phyloP scores from a whole-genome alignment of 1,140 invertebrate species.

The Catajapyx aquilonaris region DNA sequence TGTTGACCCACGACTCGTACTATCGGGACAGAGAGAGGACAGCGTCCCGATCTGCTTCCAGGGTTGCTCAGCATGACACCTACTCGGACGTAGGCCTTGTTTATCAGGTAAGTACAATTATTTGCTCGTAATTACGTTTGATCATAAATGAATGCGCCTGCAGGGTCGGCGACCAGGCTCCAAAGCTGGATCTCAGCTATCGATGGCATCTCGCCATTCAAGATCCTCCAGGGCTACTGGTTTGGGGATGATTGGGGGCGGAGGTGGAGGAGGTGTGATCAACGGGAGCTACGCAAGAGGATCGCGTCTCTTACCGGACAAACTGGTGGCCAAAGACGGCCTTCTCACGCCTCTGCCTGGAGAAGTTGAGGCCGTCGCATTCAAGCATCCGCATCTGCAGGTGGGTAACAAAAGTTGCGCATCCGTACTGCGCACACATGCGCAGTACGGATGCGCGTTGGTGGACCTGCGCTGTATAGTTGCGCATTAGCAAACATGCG shows the following conservation, averaged over 20 bases:
- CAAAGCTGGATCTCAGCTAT: constrained; percentile 13
- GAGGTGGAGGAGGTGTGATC: constrained; percentile 4
- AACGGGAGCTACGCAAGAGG: constrained; percentile 3
- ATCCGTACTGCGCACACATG: constrained; percentile 14
- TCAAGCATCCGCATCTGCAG: constrained; percentile 37
- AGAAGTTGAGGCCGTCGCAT: background rate
- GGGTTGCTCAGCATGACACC: too few species aligned
- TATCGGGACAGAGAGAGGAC: too few species aligned
- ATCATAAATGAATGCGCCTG: too few species aligned
- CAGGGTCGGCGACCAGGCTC: constrained; percentile 4
- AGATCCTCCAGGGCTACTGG: constrained; percentile 4
- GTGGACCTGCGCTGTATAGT: too few species aligned
- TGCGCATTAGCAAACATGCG: too few species aligned
- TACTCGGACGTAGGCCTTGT: too few species aligned
- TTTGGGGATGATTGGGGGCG: constrained; percentile 5
- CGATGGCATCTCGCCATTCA: constrained; percentile 10
- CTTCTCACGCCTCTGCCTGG: background rate
- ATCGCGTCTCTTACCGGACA: constrained; percentile 10
- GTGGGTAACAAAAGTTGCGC: constrained; percentile 34
- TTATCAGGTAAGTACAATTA: too few species aligned
- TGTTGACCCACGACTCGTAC: constrained; percentile 31
- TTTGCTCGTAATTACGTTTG: too few species aligned
- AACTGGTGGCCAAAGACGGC: constrained; percentile 11
- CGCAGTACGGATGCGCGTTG: too few species aligned
- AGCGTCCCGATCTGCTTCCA: too few species aligned